These are phyloP conservation scores for Cactoblastis cactorum DNA, from an alignment of 2,888 invertebrate genomes.

Conservation along the genomic window DNA sequence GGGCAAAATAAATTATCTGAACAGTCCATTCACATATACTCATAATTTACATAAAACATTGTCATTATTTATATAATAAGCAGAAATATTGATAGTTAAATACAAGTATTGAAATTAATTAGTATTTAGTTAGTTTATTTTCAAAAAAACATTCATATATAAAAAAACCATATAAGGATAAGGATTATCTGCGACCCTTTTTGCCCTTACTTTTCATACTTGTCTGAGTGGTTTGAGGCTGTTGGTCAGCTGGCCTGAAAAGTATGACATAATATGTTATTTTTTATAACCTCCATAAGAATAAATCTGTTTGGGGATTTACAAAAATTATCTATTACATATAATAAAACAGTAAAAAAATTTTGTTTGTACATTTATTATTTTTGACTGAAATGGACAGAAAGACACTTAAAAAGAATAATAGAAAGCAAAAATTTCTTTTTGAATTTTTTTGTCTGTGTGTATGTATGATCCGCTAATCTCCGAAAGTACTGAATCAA, in stretches of 20 bases:
- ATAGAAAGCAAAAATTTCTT: too few species aligned
- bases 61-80: not conserved
- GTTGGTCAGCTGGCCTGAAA: slow-evolving; percentile 68
- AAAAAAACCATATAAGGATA: not conserved
- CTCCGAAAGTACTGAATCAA: too few species aligned
- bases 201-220: slow-evolving; percentile 67
- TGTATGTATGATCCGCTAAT: too few species aligned
- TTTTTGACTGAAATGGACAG: too few species aligned
- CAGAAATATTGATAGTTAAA: not conserved
- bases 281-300: too few species aligned
- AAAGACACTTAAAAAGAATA: too few species aligned
- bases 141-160: not conserved
- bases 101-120: not conserved
- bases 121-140: not conserved
- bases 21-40: slow-evolving; percentile 52
- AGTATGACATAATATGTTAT: too few species aligned
- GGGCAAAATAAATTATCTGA: slow-evolving; percentile 59
- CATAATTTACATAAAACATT: slow-evolving; percentile 20
- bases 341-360: too few species aligned
- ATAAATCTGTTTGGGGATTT: too few species aligned
- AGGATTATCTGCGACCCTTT: slow-evolving; percentile 65
- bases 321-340: too few species aligned
- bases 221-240: slow-evolving; percentile 54
- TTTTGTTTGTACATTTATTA: too few species aligned
- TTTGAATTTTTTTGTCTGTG: too few species aligned